Percentiles rank a stretch among this genome's conserved stretches.
phyloP scores from a whole-genome alignment of 1,140 invertebrate species.

The Olivierus martensii region DNA sequence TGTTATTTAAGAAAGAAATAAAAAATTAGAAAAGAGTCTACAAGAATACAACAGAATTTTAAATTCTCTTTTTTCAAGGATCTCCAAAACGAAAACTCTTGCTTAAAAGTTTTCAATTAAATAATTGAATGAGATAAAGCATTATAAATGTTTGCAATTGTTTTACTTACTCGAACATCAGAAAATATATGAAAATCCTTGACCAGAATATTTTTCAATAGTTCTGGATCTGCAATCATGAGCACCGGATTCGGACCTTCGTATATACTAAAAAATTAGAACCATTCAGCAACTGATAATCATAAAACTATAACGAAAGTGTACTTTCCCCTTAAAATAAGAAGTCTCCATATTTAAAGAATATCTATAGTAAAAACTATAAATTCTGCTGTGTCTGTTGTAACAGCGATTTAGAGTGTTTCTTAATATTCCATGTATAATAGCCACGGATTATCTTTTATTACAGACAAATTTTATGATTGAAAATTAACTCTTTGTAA shows the following conservation, averaged over 20 bases:
- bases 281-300: background rate
- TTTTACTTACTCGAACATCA: slow-evolving; percentile 3
- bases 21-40: too few relatives aligned
- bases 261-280: too few relatives aligned
- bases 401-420: too few relatives aligned
- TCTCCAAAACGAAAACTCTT: background rate
- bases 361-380: background rate
- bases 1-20: too few relatives aligned
- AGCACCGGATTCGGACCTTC: background rate
- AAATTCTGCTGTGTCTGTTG: too few relatives aligned
- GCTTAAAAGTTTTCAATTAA: too few relatives aligned
- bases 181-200: slow-evolving; percentile 20
- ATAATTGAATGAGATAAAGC: too few relatives aligned
- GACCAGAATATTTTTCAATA: slow-evolving; percentile 15
- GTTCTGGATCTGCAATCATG: slow-evolving; percentile 12
- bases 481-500: too few relatives aligned
- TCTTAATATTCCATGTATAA: too few relatives aligned
- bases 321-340: background rate
- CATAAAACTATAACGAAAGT: background rate
- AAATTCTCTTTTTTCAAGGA: background rate
- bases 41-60: too few relatives aligned
- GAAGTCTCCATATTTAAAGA: background rate
- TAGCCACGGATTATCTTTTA: too few relatives aligned
- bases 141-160: background rate
- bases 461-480: too few relatives aligned